A percentile compares a stretch with the other conserved stretches of the same genome.
Conservation (phyloP, 2,888 invertebrate species). For the Drosophila ochracea region DNA sequence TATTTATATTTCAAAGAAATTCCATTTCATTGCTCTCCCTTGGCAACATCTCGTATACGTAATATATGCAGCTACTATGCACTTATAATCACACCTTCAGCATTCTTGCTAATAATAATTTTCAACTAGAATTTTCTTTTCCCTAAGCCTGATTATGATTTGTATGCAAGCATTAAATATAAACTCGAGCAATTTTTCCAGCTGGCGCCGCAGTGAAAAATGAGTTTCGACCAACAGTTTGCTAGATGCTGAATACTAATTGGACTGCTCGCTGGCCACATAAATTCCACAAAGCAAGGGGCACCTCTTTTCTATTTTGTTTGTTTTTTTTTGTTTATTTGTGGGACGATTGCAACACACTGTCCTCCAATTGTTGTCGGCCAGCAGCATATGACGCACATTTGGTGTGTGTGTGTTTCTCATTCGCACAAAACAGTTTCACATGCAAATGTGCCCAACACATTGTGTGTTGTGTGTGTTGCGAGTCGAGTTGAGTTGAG, state of each 20-base stretch:
- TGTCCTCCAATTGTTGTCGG: slow-evolving; percentile 63
- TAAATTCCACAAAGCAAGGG: slow-evolving; percentile 38
- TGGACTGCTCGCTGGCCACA: slow-evolving; percentile 44
- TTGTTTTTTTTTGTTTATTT: not conserved
- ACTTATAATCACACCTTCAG: slow-evolving; percentile 16
- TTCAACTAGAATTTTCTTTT: slow-evolving; percentile 19
- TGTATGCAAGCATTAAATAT: slow-evolving; percentile 39
- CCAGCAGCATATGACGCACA: slow-evolving; percentile 55
- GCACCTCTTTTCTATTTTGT: not conserved
- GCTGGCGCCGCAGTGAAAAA: slow-evolving; percentile 57
- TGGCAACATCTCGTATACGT: slow-evolving; percentile 26
- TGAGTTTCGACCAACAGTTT: slow-evolving; percentile 39
- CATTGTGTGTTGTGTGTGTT: not conserved
- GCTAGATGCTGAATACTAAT: slow-evolving; percentile 49
- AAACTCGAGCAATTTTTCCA: slow-evolving; percentile 51
- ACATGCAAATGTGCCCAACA: slow-evolving; percentile 53
- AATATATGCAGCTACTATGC: slow-evolving; percentile 15
- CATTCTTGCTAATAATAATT: slow-evolving; percentile 19
- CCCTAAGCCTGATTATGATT: slow-evolving; percentile 41
- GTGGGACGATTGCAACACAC: slow-evolving; percentile 48
- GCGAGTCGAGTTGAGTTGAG: slow-evolving; percentile 22
- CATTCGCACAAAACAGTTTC: slow-evolving; percentile 33
- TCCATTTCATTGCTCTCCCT: not conserved
- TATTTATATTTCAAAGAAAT: not conserved
- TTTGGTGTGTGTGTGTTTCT: slow-evolving; percentile 6